Conservation (phyloP, 2,797 vertebrate genomes). For the Acrossocheilus fasciatus region DNA sequence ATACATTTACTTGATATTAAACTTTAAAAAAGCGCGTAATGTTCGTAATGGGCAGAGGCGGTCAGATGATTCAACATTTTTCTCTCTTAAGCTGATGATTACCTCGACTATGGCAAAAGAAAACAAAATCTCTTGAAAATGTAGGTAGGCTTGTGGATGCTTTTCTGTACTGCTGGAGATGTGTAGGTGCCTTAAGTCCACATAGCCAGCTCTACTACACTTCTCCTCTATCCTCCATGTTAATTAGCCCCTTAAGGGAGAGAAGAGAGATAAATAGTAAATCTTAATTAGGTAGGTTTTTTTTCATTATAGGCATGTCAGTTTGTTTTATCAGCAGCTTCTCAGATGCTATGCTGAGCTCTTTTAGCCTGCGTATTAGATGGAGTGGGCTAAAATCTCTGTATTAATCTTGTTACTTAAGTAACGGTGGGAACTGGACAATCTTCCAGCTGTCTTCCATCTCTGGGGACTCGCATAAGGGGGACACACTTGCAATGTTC, state of each 20-base stretch:
- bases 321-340: conserved; percentile 53
- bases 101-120: conserved; percentile 2
- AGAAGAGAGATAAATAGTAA: conserved; percentile 57
- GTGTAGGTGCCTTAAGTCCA: conserved; percentile 48
- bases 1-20: background rate
- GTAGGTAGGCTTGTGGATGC: conserved; percentile 35
- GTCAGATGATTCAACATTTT: conserved; percentile 33
- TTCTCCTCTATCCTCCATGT: conserved; percentile 36
- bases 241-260: conserved; percentile 62
- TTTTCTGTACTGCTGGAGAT: conserved; percentile 31
- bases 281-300: conserved; percentile 58
- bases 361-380: conserved; percentile 40
- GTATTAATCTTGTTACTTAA: conserved; percentile 60
- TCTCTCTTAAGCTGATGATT: conserved; percentile 42
- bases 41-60: conserved; percentile 23
- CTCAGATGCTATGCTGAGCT: conserved; percentile 24
- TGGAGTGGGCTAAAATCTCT: conserved; percentile 54
- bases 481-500: conserved; percentile 47
- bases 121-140: conserved; percentile 24
- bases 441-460: conserved; percentile 57
- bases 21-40: background rate
- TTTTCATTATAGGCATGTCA: conserved; percentile 51
- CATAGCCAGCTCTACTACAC: conserved; percentile 36
- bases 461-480: conserved; percentile 24
- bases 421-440: conserved; percentile 46